phyloP scores from a whole-genome alignment of 2,797 vertebrate species.

The Etheostoma nigrum region DNA sequence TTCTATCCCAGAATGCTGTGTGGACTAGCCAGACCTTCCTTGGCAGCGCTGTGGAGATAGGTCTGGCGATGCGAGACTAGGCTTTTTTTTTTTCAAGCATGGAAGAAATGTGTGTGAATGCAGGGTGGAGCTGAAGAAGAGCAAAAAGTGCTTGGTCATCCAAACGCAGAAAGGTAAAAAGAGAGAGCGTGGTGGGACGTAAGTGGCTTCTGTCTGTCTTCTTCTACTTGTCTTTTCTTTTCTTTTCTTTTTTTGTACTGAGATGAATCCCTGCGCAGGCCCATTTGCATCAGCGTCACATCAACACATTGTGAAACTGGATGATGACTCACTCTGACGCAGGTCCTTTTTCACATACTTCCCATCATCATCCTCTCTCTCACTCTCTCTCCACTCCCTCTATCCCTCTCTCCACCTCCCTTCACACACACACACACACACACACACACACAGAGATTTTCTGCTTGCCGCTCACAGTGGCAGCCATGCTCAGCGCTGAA shows the following conservation, averaged over 20 bases:
- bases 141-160: neutral
- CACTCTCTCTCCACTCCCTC: slow-evolving; percentile 39
- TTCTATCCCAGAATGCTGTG: too few species aligned
- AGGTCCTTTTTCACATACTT: slow-evolving; percentile 79
- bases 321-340: slow-evolving; percentile 89
- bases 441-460: slow-evolving; percentile 62
- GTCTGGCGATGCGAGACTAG: too few species aligned
- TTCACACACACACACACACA: slow-evolving; percentile 20
- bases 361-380: slow-evolving; percentile 67
- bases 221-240: neutral
- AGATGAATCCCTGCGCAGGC: slow-evolving; percentile 56
- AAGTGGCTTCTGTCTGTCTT: slow-evolving; percentile 4
- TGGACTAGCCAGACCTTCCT: too few species aligned
- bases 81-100: neutral
- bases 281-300: slow-evolving; percentile 86
- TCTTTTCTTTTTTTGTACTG: neutral
- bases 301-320: slow-evolving; percentile 90
- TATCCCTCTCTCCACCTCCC: slow-evolving; percentile 18
- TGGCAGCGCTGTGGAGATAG: too few species aligned
- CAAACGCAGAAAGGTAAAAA: neutral
- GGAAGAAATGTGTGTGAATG: neutral
- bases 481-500: slow-evolving; percentile 55
- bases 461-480: slow-evolving; percentile 69
- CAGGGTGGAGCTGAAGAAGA: neutral
- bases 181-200: neutral